Base-by-base conservation (phyloP, 2,888 invertebrate species). In the Pyrgus malvae region DNA sequence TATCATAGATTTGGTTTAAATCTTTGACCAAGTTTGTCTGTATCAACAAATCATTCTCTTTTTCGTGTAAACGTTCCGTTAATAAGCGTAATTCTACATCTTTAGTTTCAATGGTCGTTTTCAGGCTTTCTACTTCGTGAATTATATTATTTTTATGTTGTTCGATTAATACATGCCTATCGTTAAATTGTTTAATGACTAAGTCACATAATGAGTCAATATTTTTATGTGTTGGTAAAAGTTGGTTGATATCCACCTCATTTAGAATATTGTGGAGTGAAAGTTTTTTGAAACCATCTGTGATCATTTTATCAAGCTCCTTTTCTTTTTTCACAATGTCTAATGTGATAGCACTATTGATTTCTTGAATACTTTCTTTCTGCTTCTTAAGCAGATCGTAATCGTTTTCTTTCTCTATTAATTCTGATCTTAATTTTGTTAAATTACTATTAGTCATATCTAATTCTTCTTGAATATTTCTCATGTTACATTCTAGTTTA, bases 341-440 rank as follows among this genome's bases (percentile, higher is more conserved):
- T 46, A 83, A 58, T 4, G 85, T 87, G 0, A 89, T 81, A 14
- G 82, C 80, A 31, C 73, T 78, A 62, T 68, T 80, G 50, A 90
- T 84, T 70, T 88, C 83, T 9, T 77, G 68, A 6, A 83, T 68
- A 61, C 59, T 80, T 33, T 80, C 78, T 56, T 84, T 88, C 63
- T 85, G 75, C 12, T 60, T 61, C 57, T 74, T 70, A 2, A 90
- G 64, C 12, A 80, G 64, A 58, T 70, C 71, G 19, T 68, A 81
- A 59, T 88, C 83, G 29, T 74, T 75, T 66, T 83, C 78, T 66
- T 78, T 81, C 8, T 74, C 70, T 35, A 61, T 63, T 4, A 88
- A 61, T 56, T 80, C 71, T n/a, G 38, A 48, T 60, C 78, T 84
- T 37, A 80, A 61, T 46, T 73, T 62, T 5, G 62, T 48, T 45